Evolutionary conservation across 1,140 invertebrate species (phyloP).

Genomic region (Lepidurus packardi): DNA sequence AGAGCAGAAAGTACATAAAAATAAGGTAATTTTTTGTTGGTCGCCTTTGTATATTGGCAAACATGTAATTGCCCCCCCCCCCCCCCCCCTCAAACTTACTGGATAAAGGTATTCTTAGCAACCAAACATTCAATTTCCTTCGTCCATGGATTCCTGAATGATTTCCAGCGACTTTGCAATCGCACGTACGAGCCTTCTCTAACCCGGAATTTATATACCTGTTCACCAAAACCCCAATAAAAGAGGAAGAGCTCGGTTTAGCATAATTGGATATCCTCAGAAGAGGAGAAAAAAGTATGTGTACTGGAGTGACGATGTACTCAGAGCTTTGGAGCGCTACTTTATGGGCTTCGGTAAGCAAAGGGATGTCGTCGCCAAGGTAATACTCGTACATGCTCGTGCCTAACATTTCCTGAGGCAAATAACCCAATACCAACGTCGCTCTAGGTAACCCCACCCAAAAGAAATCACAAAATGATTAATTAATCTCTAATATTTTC

Average conservation of each 20-base stretch:
- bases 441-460: constrained; percentile 54
- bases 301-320: constrained; percentile 58
- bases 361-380: constrained; percentile 72
- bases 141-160: constrained; percentile 85
- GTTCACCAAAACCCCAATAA: background rate
- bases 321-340: constrained; percentile 62
- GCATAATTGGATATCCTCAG: background rate
- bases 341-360: constrained; percentile 78
- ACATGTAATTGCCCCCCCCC: background rate
- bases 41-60: constrained; percentile 35
- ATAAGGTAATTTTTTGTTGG: no score
- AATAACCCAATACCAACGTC: constrained; percentile 77
- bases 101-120: constrained; percentile 70
- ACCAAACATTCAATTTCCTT: constrained; percentile 84
- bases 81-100: constrained; percentile 51
- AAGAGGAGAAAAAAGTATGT: background rate
- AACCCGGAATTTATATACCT: constrained; percentile 69
- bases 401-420: constrained; percentile 86
- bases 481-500: background rate
- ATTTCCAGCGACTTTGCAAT: constrained; percentile 75
- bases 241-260: background rate
- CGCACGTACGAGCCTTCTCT: constrained; percentile 67
- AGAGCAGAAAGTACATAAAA: background rate
- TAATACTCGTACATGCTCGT: constrained; percentile 92
- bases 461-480: constrained; percentile 24